phyloP scores from a whole-genome alignment of 2,113 vertebrate genomes.

The Actenoides lindsayi region DNA sequence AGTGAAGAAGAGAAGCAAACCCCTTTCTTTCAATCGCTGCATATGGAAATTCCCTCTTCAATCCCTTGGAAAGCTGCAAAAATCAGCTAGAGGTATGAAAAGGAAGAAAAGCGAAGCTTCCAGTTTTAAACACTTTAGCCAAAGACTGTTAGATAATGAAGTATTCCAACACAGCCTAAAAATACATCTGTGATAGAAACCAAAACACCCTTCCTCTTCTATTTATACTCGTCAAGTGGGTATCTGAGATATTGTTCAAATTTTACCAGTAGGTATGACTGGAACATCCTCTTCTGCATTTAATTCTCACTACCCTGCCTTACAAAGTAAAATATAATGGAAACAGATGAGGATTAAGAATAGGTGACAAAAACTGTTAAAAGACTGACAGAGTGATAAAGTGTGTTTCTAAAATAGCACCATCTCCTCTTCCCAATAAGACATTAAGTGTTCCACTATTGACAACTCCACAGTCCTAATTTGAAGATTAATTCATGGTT shows the following conservation, averaged over 20 bases:
- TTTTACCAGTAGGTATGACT: slow-evolving; percentile 19
- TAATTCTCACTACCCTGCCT: background rate
- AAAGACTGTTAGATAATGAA: slow-evolving; percentile 35
- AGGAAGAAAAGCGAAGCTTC: background rate
- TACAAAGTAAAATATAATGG: background rate
- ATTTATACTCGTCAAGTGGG: slow-evolving; percentile 51
- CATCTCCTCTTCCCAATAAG: background rate
- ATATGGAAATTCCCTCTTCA: background rate
- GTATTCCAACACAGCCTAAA: slow-evolving; percentile 32
- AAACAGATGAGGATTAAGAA: slow-evolving; percentile 19
- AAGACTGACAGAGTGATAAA: slow-evolving; percentile 8
- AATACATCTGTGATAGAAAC: slow-evolving; percentile 33
- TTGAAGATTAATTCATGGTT: background rate
- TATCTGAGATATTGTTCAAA: slow-evolving; percentile 43
- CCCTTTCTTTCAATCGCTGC: background rate
- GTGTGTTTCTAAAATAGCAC: background rate
- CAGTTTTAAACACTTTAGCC: background rate
- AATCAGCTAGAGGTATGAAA: background rate
- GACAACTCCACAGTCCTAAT: background rate
- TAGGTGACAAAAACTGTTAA: background rate
- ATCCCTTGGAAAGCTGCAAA: background rate
- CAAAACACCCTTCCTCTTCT: slow-evolving; percentile 39
- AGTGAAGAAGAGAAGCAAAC: background rate
- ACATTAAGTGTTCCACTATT: background rate
- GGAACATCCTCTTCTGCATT: slow-evolving; percentile 14